Percentiles rank a stretch among this genome's conserved stretches.
Conservation (phyloP, 2,113 vertebrate genomes). For the Apodemus sylvaticus region DNA sequence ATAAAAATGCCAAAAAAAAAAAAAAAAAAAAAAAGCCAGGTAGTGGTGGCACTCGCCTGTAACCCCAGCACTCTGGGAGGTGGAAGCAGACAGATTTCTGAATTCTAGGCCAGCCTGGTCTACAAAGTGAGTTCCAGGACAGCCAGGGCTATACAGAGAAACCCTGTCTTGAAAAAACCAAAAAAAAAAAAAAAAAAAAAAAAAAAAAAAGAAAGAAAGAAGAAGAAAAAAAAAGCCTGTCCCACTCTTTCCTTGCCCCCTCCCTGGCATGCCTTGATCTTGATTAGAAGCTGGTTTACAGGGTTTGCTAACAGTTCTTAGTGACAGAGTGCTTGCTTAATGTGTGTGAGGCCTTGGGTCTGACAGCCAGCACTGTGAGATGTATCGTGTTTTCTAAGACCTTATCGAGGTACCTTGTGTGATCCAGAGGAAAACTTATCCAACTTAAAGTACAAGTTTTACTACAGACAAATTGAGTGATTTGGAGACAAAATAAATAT, state of each 20-base stretch:
- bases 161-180: too few relatives aligned
- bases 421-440: background rate
- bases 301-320: background rate
- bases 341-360: background rate
- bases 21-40: too few relatives aligned
- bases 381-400: background rate
- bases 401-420: background rate
- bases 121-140: too few relatives aligned
- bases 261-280: background rate
- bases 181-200: too few relatives aligned
- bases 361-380: background rate
- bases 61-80: too few relatives aligned
- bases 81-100: too few relatives aligned
- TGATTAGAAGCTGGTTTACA: background rate
- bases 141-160: too few relatives aligned
- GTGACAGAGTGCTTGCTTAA: background rate
- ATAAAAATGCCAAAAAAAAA: too few relatives aligned
- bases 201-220: too few relatives aligned
- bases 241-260: background rate
- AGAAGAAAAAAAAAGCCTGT: conserved; percentile 12
- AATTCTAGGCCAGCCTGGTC: too few relatives aligned
- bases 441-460: background rate
- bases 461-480: background rate
- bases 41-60: too few relatives aligned
- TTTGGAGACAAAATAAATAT: background rate